Percentiles rank a stretch among this genome's conserved stretches.
Evolutionary conservation across 2,797 vertebrate species (phyloP).

Genomic region (Artibeus jamaicensis): DNA sequence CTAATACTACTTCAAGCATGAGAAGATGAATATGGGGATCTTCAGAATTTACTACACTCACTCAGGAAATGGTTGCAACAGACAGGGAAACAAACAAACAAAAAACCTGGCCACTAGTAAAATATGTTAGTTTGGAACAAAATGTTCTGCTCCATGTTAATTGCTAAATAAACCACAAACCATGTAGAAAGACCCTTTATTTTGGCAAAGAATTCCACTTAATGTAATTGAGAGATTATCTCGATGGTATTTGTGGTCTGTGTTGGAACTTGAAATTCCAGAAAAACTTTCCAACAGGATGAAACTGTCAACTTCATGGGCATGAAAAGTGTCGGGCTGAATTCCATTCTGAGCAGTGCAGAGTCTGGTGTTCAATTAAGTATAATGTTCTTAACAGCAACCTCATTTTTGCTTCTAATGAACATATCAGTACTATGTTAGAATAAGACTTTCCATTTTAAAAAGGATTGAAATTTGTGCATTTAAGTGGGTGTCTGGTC

Average conservation of each 20-base stretch:
- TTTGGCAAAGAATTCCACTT: not conserved
- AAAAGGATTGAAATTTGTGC: not conserved
- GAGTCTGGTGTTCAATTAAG: not conserved
- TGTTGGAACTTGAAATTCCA: not conserved
- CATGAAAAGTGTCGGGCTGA: not conserved
- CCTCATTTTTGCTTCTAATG: not conserved
- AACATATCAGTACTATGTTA: not conserved
- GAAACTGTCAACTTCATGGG: slow-evolving; percentile 23
- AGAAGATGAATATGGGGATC: not conserved
- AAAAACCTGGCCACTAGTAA: not conserved
- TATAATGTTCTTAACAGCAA: not conserved
- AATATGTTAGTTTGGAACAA: not conserved
- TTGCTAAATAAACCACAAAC: slow-evolving; percentile 19
- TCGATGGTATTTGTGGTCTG: not conserved
- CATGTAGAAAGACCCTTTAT: not conserved
- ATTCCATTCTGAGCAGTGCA: not conserved
- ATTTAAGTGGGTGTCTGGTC: not conserved
- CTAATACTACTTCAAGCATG: not conserved
- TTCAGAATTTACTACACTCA: not conserved
- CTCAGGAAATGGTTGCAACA: not conserved
- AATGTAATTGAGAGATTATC: not conserved
- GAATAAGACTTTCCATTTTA: rapidly evolving
- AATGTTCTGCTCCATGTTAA: not conserved
- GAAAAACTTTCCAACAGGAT: slow-evolving; percentile 38
- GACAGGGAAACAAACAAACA: not conserved